Evolutionary conservation across 2,888 invertebrate species (phyloP).

Genomic region (Ramazzottius varieornatus): DNA sequence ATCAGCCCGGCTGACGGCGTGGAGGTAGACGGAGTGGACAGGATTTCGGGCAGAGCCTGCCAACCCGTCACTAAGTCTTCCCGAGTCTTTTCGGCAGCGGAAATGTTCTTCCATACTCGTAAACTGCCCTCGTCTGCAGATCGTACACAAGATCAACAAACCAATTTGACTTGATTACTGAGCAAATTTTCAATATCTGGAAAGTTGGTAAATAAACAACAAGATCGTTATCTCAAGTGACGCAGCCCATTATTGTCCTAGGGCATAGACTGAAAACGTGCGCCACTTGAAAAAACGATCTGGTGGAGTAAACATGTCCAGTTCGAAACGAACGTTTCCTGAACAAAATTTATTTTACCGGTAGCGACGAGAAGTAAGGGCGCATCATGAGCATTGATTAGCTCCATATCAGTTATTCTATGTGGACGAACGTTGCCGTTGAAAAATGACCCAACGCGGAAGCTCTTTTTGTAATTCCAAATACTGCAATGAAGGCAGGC

Average conservation of each 20-base stretch:
- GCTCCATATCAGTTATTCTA: conserved; percentile 50
- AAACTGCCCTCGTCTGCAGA: conserved; percentile 21
- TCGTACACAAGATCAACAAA: background rate
- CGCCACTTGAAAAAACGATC: too few species aligned
- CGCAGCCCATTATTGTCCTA: too few species aligned
- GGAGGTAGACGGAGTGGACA: too few species aligned
- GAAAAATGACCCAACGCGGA: background rate
- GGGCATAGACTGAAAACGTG: too few species aligned
- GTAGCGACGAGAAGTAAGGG: conserved; percentile 46
- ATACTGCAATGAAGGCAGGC: background rate
- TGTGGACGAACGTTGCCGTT: background rate
- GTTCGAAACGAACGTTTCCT: too few species aligned
- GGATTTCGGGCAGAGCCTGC: conserved; percentile 47
- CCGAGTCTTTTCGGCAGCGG: conserved; percentile 9
- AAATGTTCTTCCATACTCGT: conserved; percentile 16
- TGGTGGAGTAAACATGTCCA: too few species aligned
- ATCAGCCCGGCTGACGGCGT: conserved; percentile 18
- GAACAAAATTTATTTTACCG: too few species aligned
- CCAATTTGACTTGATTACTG: background rate
- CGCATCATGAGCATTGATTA: conserved; percentile 57
- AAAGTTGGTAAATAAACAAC: too few species aligned
- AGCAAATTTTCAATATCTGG: background rate
- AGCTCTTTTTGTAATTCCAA: conserved; percentile 1
- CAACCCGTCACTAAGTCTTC: conserved; percentile 45
- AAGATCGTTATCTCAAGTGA: too few species aligned